A percentile compares a stretch with the other conserved stretches of the same genome.
Evolutionary conservation across 2,797 vertebrate species (phyloP).

Genomic region (Myotis findleyi): DNA sequence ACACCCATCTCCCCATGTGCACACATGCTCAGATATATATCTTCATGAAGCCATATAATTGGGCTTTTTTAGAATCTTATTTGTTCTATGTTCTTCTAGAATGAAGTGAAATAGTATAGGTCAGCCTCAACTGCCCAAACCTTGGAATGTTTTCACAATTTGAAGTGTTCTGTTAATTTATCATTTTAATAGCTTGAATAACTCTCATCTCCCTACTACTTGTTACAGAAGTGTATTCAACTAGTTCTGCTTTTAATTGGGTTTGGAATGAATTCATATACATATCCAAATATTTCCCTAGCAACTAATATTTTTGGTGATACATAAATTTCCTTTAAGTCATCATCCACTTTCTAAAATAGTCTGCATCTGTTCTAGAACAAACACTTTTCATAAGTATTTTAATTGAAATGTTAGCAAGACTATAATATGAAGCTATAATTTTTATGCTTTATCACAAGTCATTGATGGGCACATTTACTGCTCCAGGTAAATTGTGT

Average conservation of each 20-base stretch:
- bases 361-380: constrained; percentile 50
- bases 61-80: neutral
- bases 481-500: neutral
- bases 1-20: neutral
- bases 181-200: neutral
- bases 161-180: neutral
- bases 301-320: constrained; percentile 7
- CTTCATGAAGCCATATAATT: neutral
- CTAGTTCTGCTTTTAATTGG: constrained; percentile 32
- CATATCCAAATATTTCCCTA: neutral
- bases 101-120: neutral
- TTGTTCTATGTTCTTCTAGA: neutral
- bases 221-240: constrained; percentile 17
- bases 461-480: neutral
- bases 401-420: constrained; percentile 54
- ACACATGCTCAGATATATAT: neutral
- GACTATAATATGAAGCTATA: neutral
- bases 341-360: constrained; percentile 46
- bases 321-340: constrained; percentile 9
- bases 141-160: neutral
- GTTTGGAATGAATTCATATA: neutral
- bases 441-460: constrained; percentile 16
- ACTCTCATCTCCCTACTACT: neutral
- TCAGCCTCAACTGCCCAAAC: neutral
- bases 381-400: constrained; percentile 58